phyloP scores from a whole-genome alignment of 2,113 vertebrate genomes.

The Rattus rattus region DNA sequence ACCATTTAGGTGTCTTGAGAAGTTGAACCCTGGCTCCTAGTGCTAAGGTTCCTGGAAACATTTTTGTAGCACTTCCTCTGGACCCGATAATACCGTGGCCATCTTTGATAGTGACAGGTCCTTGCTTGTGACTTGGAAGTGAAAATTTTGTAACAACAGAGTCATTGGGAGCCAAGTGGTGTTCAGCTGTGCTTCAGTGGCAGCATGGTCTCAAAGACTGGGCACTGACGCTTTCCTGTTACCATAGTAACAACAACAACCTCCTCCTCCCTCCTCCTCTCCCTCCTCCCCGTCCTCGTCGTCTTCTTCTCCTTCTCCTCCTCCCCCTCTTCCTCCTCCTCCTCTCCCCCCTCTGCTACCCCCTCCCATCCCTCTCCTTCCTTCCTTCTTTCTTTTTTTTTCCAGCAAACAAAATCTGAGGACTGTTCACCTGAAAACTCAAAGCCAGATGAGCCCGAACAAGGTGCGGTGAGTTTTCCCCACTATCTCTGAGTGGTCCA shows the following conservation, averaged over 20 bases:
- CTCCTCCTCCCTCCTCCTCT: no score
- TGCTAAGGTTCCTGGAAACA: not conserved
- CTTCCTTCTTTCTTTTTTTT: no score
- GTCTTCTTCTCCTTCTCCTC: no score
- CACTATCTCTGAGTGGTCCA: not conserved
- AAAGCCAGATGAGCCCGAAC: not conserved
- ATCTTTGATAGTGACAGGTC: not conserved
- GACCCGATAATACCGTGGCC: not conserved
- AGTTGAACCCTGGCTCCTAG: no score
- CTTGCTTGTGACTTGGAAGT: not conserved
- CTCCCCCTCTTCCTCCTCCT: not conserved
- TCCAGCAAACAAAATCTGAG: conserved; percentile 42
- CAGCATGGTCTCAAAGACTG: not conserved
- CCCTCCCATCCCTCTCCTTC: no score
- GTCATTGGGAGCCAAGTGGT: not conserved
- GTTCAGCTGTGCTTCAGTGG: not conserved
- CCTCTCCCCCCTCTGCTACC: no score
- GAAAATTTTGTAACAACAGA: not conserved
- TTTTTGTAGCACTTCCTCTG: not conserved
- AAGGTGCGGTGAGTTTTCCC: conserved; percentile 78
- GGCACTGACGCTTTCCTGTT: not conserved
- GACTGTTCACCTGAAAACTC: not conserved
- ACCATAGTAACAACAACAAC: not conserved
- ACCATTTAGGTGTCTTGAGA: not conserved
- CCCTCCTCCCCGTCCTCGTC: no score